Base-by-base conservation (phyloP, 2,113 vertebrate species). In the Pithys albifrons region DNA sequence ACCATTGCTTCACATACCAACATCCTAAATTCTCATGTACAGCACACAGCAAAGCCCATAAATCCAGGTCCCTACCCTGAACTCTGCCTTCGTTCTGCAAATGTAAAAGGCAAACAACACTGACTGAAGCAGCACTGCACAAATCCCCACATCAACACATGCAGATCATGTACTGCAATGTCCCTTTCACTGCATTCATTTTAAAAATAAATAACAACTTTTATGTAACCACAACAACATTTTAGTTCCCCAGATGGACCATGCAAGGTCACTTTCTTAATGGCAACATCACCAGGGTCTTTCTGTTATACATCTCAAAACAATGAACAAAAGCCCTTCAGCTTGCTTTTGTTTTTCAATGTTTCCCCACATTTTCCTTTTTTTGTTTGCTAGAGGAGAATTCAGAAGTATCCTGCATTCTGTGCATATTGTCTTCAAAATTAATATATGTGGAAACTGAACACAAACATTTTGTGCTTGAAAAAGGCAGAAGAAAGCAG, bases 111-210 rank as follows among this genome's bases (percentile, higher is more conserved):
- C 46, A 79, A 57, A 19, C 25, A 41, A 7, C 8, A 16, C 12
- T 0, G 1, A 27, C 2, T 2, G 1, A 79, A 77, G 35, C 1
- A 59, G 31, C 39, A 22, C 35, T 45, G 16, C 7, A 39, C 1
- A 4, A 3, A 4, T 14, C 18, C 18, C 61, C 27, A 18, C 33
- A 45, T 12, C 2, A 1, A n/a, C n/a, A 70, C 20, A 43, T 16
- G 10, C 9, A 39, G 29, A 61, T n/a, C 22, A 37, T 31, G 6
- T 14, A 22, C 19, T 13, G 35, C 31, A 28, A 29, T 3, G 2
- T 37, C 18, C 25, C 12, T 37, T 70, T 55, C 31, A 27, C 9
- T 37, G 4, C 7, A 27, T 4, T 83, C 1, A n/a, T 67, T 82
- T 72, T 6, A 48, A 94, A 95, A 84, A 69, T 10, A 1, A 78